Percentiles rank a stretch among this genome's conserved stretches.
Evolutionary conservation across 2,113 vertebrate genomes (phyloP).

Genomic region (Salvator merianae): DNA sequence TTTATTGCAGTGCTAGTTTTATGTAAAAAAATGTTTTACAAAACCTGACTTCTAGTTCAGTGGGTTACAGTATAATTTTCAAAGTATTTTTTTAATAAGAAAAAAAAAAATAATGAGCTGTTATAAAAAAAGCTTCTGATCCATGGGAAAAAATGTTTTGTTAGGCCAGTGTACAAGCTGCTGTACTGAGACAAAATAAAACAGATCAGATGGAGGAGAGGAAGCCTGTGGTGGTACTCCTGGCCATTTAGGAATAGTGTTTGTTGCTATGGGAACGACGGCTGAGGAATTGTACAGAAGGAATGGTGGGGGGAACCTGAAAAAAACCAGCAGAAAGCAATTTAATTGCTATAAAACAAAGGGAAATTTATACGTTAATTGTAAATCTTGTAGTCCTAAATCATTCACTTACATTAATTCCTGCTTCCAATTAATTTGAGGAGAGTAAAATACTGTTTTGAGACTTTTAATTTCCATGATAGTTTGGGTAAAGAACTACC

Average conservation of each 20-base stretch:
- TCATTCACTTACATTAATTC: slow-evolving; percentile 72
- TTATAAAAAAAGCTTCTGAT: slow-evolving; percentile 59
- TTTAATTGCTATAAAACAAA: slow-evolving; percentile 72
- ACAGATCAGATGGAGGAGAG: slow-evolving; percentile 68
- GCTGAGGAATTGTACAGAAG: slow-evolving; percentile 66
- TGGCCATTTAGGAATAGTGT: slow-evolving; percentile 71
- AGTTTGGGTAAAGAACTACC: slow-evolving; percentile 84
- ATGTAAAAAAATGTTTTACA: neutral
- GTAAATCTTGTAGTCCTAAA: slow-evolving; percentile 59
- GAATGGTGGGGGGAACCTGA: slow-evolving; percentile 50
- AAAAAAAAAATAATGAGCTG: neutral
- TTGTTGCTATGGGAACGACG: slow-evolving; percentile 80
- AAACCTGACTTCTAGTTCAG: neutral
- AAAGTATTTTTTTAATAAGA: neutral
- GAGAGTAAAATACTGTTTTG: slow-evolving; percentile 77
- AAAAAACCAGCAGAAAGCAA: slow-evolving; percentile 68
- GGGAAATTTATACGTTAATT: slow-evolving; percentile 51
- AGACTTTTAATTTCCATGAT: slow-evolving; percentile 80
- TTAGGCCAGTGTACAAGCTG: slow-evolving; percentile 52
- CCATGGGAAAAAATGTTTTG: slow-evolving; percentile 50
- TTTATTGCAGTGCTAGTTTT: neutral
- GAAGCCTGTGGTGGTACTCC: slow-evolving; percentile 72
- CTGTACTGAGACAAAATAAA: slow-evolving; percentile 65
- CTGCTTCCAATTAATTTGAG: slow-evolving; percentile 77
- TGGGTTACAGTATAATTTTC: slow-evolving; percentile 40